A percentile compares a stretch with the other conserved stretches of the same genome.
phyloP scores from a whole-genome alignment of 2,797 vertebrate species.

The Neosalanx taihuensis region DNA sequence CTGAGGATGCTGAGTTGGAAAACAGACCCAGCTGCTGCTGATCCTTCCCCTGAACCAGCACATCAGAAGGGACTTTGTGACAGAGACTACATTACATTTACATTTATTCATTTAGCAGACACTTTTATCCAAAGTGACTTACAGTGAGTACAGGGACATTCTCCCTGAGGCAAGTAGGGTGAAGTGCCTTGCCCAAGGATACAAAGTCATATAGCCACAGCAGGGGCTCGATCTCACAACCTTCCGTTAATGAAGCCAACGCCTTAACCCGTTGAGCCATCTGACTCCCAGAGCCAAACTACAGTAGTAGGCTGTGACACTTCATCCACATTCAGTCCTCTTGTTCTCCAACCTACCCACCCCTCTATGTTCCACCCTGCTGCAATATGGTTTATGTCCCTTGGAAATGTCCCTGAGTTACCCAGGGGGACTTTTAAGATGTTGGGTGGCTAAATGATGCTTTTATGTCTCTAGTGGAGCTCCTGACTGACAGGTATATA shows the following conservation, averaged over 20 bases:
- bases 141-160: no score
- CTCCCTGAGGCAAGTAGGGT: no score
- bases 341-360: constrained; percentile 21
- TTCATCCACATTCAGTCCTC: not conserved
- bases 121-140: no score
- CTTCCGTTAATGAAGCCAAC: no score
- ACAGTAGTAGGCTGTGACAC: not conserved
- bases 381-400: constrained; percentile 40
- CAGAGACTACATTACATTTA: not conserved
- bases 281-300: not conserved
- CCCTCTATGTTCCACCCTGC: constrained; percentile 16
- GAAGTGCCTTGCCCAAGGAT: no score
- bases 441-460: constrained; percentile 59
- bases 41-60: not conserved
- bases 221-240: no score
- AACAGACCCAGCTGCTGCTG: not conserved
- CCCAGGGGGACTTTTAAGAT: constrained; percentile 52
- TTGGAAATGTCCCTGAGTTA: constrained; percentile 32
- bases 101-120: no score
- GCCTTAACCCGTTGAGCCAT: no score
- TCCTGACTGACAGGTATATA: constrained; percentile 63
- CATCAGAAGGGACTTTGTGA: not conserved
- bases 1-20: no score
- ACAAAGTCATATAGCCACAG: no score
- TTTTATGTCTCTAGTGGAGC: constrained; percentile 50